Evolutionary conservation across 2,888 invertebrate species (phyloP), one percentile per base, ranked within the genome.

Genomic region (Acleris holmiana): DNA sequence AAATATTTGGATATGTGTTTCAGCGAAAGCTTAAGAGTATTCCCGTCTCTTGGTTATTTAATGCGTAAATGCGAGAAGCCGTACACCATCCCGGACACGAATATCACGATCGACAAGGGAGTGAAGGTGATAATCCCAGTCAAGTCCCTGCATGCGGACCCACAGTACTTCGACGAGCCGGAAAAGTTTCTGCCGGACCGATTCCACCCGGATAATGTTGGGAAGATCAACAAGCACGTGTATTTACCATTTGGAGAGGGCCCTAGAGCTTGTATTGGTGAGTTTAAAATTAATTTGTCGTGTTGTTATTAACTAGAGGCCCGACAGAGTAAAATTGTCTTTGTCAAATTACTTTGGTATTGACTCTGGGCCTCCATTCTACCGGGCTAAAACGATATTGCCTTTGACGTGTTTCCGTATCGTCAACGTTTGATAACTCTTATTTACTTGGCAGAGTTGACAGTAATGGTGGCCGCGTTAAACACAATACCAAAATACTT

Each of bases 61-160:
- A 59, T 68, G 8, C 67, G 73, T 25, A 61, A 70, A 21, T 71
- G 71, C 53, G 70, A 69, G 1, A 61, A 65, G 2, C 61, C 67
- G 13, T 75, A 75, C 35, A 73, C 68, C 1, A 64, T 76, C 48
- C 68, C 69, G 2, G 72, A 69, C 4, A 25, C 71, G 1, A 49
- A 72, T 23, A 17, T 76, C 8, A 71, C 78, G 4, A 78, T 86
- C 29, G 85, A 85, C 63, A 67, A 75, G 18, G 74, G 72, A 1
- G 72, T 75, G 3, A 63, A 67, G 1, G 60, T 80, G 2, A 48
- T 72, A 2, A 71, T 88, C 0, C 83, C 88, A 0, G 67, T 85
- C 41, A 77, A 84, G 58, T 85, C 83, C 2, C 58, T 87, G 48
- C 86, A 86, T 54, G 83, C 77, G 23, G 87, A 88, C 60, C 84